phyloP scores from a whole-genome alignment of 2,113 vertebrate genomes.

The Scartelaos histophorus region DNA sequence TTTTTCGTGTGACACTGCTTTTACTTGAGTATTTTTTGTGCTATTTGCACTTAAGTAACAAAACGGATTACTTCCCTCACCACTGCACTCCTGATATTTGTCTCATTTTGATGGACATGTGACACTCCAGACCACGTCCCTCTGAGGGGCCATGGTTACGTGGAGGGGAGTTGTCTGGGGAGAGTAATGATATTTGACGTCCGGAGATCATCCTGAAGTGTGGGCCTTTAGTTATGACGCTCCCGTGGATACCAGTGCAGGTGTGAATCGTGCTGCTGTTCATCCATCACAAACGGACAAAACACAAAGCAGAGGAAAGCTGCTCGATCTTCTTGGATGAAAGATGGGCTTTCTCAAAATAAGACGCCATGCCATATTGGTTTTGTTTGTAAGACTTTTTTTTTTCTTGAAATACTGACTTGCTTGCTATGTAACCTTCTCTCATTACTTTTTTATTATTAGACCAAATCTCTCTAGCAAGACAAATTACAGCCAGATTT shows the following conservation, averaged over 20 bases:
- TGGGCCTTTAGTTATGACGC: conserved; percentile 69
- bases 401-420: conserved; percentile 1
- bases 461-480: conserved; percentile 4
- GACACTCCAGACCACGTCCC: conserved; percentile 62
- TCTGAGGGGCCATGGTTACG: conserved; percentile 58
- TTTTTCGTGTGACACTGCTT: no score
- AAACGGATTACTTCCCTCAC: no score
- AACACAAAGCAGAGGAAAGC: conserved; percentile 65
- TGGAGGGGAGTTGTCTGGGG: conserved; percentile 70
- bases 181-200: conserved; percentile 72
- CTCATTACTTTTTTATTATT: conserved; percentile 11
- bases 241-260: conserved; percentile 65
- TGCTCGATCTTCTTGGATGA: conserved; percentile 63
- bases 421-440: not conserved
- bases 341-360: conserved; percentile 64
- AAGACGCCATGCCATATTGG: conserved; percentile 49
- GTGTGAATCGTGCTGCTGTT: conserved; percentile 62
- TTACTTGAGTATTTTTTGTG: not conserved
- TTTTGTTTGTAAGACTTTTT: conserved; percentile 28
- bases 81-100: conserved; percentile 22
- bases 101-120: conserved; percentile 59
- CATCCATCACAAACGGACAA: conserved; percentile 69
- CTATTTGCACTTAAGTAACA: not conserved
- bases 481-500: conserved; percentile 7
- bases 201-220: conserved; percentile 63